Percentiles rank a stretch among this genome's conserved stretches.
phyloP scores from a whole-genome alignment of 2,797 vertebrate species.

The Schizopygopsis malacanthus region DNA sequence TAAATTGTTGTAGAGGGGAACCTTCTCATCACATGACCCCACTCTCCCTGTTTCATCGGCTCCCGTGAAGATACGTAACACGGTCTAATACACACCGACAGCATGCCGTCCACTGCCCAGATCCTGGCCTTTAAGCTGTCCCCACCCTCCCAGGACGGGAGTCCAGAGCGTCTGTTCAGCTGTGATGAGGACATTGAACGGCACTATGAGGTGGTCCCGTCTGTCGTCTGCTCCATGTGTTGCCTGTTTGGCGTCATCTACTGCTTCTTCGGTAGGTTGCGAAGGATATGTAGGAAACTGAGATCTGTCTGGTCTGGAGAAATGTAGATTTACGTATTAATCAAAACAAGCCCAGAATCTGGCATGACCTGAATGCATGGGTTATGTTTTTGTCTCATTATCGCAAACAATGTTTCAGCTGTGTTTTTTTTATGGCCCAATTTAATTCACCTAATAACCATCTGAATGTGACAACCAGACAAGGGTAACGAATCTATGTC shows the following conservation, averaged over 20 bases:
- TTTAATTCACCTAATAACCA: slow-evolving; percentile 52
- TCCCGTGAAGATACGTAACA: slow-evolving; percentile 20
- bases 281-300: neutral
- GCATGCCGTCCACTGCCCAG: slow-evolving; percentile 85
- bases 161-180: slow-evolving; percentile 81
- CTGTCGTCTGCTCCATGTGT: slow-evolving; percentile 98
- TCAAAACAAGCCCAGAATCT: neutral
- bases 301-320: neutral
- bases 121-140: slow-evolving; percentile 83
- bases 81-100: slow-evolving; percentile 56
- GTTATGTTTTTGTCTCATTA: slow-evolving; percentile 29
- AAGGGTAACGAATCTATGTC: slow-evolving; percentile 45
- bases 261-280: slow-evolving; percentile 95
- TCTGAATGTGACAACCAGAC: slow-evolving; percentile 52
- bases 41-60: slow-evolving; percentile 59
- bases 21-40: slow-evolving; percentile 57
- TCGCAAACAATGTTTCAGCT: slow-evolving; percentile 24
- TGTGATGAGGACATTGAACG: slow-evolving; percentile 94
- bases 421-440: slow-evolving; percentile 22
- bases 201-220: slow-evolving; percentile 94
- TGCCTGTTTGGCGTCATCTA: slow-evolving; percentile 99
- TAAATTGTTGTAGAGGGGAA: slow-evolving; percentile 70
- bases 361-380: neutral
- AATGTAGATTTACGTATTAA: neutral
- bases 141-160: slow-evolving; percentile 77